A percentile compares a stretch with the other conserved stretches of the same genome.
These are phyloP conservation scores for Agriotes lineatus DNA, from an alignment of 2,888 invertebrate genomes.

Conservation along the genomic window DNA sequence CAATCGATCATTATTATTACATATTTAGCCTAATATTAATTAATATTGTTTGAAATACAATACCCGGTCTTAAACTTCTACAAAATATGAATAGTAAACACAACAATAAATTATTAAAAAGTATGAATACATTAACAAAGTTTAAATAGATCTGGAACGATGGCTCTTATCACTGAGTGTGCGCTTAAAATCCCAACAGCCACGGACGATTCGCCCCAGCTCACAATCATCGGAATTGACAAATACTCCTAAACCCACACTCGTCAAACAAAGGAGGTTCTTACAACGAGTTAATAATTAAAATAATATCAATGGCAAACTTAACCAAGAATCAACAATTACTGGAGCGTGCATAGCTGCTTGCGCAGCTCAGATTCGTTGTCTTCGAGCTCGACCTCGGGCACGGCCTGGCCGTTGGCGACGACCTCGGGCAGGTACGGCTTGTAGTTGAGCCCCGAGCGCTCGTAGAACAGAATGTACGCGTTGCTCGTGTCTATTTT, in stretches of 20 bases:
- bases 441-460: constrained; percentile 76
- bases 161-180: constrained; percentile 27
- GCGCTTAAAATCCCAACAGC: neutral
- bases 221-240: no score
- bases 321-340: constrained; percentile 45
- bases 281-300: constrained; percentile 29
- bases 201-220: neutral
- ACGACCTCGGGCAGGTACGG: constrained; percentile 68
- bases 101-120: constrained; percentile 43
- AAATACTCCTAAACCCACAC: neutral
- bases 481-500: constrained; percentile 86
- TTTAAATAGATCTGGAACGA: constrained; percentile 39
- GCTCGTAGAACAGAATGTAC: constrained; percentile 91
- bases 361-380: constrained; percentile 65
- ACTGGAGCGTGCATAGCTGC: constrained; percentile 63
- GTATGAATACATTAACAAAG: constrained; percentile 38
- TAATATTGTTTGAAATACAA: constrained; percentile 5
- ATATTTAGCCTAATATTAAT: constrained; percentile 4
- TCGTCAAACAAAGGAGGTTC: neutral
- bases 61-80: neutral
- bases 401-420: constrained; percentile 58
- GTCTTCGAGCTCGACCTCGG: constrained; percentile 65
- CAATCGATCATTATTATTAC: neutral
- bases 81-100: constrained; percentile 17
- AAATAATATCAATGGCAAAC: constrained; percentile 27